These are phyloP conservation scores for Ceyx erithaca DNA, from an alignment of 2,797 vertebrate genomes.

Conservation along the genomic window DNA sequence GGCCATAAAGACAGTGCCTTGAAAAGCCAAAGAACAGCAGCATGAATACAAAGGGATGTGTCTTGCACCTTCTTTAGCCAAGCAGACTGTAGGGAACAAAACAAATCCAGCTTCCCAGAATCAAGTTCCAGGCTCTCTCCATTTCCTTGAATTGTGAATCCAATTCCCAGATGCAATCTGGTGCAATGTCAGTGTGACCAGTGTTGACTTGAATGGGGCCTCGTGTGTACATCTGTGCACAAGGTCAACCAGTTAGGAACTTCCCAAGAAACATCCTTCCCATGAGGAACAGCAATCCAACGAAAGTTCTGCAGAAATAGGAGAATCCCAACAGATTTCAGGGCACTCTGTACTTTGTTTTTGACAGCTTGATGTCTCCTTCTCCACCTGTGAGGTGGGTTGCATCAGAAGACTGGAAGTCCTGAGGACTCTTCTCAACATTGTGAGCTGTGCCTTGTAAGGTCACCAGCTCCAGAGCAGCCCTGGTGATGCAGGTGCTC, in stretches of 20 bases:
- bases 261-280: background rate
- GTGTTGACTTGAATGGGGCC: background rate
- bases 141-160: background rate
- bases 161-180: background rate
- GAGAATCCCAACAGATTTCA: background rate
- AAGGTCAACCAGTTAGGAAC: background rate
- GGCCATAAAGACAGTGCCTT: background rate
- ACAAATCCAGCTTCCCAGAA: background rate
- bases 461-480: background rate
- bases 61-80: background rate
- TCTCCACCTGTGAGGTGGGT: background rate
- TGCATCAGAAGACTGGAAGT: background rate
- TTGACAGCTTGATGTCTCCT: background rate
- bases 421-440: background rate
- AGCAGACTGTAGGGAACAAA: background rate
- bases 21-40: background rate
- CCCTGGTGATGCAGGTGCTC: background rate
- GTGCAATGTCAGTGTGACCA: background rate
- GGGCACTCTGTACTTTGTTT: background rate
- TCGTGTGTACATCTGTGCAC: rapidly evolving
- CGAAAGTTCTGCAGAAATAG: background rate
- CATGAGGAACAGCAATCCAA: background rate
- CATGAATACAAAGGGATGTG: background rate
- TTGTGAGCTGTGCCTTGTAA: background rate
- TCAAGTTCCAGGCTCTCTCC: background rate